Conservation (phyloP, 2,797 vertebrate genomes). For the Kryptopterus vitreolus region DNA sequence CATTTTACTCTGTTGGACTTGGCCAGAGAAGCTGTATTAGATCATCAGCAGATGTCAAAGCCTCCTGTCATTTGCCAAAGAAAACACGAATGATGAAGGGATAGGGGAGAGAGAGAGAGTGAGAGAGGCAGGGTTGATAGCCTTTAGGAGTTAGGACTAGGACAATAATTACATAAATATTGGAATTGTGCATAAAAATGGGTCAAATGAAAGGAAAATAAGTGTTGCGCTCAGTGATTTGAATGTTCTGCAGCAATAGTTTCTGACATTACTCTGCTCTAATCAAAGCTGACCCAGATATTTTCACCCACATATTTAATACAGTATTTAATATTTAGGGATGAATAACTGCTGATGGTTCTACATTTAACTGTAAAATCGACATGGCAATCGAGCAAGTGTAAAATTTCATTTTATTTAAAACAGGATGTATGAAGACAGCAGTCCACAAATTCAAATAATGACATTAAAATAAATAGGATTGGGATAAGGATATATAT, state of each 20-base stretch:
- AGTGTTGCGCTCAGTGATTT: background rate
- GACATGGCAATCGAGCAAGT: background rate
- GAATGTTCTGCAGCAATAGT: background rate
- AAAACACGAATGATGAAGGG: conserved; percentile 47
- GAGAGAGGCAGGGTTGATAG: conserved; percentile 14
- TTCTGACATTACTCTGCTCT: too few species aligned
- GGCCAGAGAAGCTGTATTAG: conserved; percentile 47
- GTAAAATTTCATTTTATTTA: background rate
- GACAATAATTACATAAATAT: conserved; percentile 23
- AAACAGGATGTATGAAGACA: background rate
- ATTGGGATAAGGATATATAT: background rate
- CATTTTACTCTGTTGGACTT: conserved; percentile 56
- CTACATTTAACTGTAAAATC: conserved; percentile 2
- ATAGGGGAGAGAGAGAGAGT: conserved; percentile 11
- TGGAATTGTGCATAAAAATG: background rate
- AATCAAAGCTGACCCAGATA: background rate
- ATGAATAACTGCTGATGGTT: background rate
- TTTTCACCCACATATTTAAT: background rate
- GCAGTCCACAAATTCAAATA: background rate
- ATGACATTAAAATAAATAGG: background rate
- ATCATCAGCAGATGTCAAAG: conserved; percentile 61
- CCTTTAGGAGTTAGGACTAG: conserved; percentile 11
- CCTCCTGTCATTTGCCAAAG: conserved; percentile 52
- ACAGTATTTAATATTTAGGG: background rate
- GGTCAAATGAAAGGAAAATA: background rate